A percentile compares a stretch with the other conserved stretches of the same genome.
Evolutionary conservation across 30 jellyfish, hydroid and myxozoan genomes (phyloP).

Genomic region (Aurelia coerulea): DNA sequence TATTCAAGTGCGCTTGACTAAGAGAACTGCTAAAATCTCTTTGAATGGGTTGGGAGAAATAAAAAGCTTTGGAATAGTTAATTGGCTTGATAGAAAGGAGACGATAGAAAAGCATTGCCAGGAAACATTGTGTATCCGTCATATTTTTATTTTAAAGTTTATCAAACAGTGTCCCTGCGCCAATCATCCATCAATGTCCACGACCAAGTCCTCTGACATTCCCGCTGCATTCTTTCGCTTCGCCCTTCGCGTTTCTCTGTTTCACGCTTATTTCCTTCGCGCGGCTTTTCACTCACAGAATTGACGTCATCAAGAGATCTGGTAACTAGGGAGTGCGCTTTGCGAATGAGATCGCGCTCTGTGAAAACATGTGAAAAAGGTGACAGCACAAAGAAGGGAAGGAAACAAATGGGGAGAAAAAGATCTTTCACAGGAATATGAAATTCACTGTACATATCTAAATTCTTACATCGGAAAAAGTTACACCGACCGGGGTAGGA

Average conservation of each 20-base stretch:
- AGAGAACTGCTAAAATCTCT: too few species aligned
- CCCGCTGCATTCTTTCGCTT: background rate
- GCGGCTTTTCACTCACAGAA: conserved; percentile 7
- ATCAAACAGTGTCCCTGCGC: conserved; percentile 25
- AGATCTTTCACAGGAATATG: conserved; percentile 24
- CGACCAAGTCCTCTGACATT: background rate
- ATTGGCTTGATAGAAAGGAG: background rate
- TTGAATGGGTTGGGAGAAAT: too few species aligned
- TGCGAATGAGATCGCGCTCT: background rate
- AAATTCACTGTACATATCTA: background rate
- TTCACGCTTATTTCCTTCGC: conserved; percentile 7
- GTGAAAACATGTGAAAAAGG: too few species aligned
- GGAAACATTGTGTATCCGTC: conserved; percentile 63
- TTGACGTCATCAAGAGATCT: conserved; percentile 50
- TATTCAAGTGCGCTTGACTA: too few species aligned
- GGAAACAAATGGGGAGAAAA: conserved; percentile 2
- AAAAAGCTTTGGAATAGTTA: background rate
- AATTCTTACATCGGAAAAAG: background rate
- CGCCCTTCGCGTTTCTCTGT: too few species aligned
- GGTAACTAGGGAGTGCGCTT: conserved; percentile 10
- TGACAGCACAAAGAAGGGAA: background rate
- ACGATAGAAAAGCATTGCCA: conserved; percentile 5
- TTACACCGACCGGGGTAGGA: too few species aligned
- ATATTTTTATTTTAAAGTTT: background rate
- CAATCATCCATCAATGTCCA: conserved; percentile 70